Percentiles rank a stretch among this genome's conserved stretches.
These are phyloP conservation scores for Homalodisca vitripennis DNA, from an alignment of 1,140 invertebrate species.

Conservation along the genomic window DNA sequence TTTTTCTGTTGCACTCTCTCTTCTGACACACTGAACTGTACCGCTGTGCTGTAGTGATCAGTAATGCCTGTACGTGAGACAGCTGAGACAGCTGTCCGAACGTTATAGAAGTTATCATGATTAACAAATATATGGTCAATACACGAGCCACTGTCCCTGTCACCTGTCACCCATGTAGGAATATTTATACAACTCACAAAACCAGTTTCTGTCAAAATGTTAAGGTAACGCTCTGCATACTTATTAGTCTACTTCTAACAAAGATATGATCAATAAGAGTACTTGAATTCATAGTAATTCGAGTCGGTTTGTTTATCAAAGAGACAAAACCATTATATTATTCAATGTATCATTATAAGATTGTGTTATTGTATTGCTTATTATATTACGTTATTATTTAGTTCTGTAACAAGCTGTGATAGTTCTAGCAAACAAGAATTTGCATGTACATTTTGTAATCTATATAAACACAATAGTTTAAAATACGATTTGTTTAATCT, in stretches of 20 bases:
- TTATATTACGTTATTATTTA: not conserved
- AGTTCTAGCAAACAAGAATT: conserved; percentile 1
- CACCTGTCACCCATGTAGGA: no score
- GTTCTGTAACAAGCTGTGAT: not conserved
- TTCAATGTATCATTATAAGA: not conserved
- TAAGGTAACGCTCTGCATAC: no score
- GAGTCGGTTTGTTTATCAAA: not conserved
- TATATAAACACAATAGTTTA: conserved; percentile 12
- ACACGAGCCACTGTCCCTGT: no score
- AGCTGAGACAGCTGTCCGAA: no score
- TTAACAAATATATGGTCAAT: no score
- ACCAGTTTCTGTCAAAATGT: no score
- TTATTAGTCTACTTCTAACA: not conserved
- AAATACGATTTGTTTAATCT: not conserved
- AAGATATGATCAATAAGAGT: not conserved
- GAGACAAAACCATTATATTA: conserved; percentile 9
- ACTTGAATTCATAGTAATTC: not conserved
- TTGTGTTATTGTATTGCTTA: conserved; percentile 7
- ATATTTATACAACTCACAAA: no score
- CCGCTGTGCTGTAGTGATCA: no score
- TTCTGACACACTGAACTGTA: no score
- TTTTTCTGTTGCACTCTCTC: no score
- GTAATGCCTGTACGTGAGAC: no score
- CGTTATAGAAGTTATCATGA: no score
- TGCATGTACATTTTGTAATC: not conserved